Base-by-base conservation (phyloP, 2,113 vertebrate species). In the Oryzias celebensis region DNA sequence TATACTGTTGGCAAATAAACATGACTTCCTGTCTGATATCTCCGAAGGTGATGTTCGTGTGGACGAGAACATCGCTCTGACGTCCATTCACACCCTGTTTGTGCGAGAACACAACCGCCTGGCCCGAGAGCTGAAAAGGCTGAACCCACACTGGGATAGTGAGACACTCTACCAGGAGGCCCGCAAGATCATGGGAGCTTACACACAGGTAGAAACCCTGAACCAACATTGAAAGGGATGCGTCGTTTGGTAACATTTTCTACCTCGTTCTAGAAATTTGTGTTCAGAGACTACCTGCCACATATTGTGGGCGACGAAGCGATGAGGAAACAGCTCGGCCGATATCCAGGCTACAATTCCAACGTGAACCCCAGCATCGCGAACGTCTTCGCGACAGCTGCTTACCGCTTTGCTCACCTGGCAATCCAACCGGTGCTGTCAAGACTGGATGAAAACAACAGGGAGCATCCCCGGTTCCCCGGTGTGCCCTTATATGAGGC, bases 391-490 rank as follows among this genome's bases (percentile, higher is more conserved):
- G 84, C 91, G 3, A 95, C 95, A 5, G 91, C 93, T 1, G 94
- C 94, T 14, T 97, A 94, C 78, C 92, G 93, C 53, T 96, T 96
- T 1, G 94, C 91, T 22, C 96, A 96, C 31, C 85, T 94, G 57
- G 80, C 94, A 14, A 55, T 98, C 60, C 94, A 96, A 36, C 94
- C 93, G 0, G 44, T 83, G 10, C 75, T 94, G 52, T 72, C 80
- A 64, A 91, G 93, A 48, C 81, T 96, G 75, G 49, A 93, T 69
- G 43, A 28, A 18, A 87, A 84, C 56, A 94, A 92, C 76, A 83
- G 17, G 43, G 82, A 93, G 24, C 14, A 80, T 3, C 0, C 2
- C 10, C 77, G 13, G 2, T 87, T 84, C 22, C 91, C 93, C 58
- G 83, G 65, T 1, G 84, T 95, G 2, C 88, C 83, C 1, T 85